Conservation (phyloP, 1,140 invertebrate genomes). For the Episyrphus balteatus region DNA sequence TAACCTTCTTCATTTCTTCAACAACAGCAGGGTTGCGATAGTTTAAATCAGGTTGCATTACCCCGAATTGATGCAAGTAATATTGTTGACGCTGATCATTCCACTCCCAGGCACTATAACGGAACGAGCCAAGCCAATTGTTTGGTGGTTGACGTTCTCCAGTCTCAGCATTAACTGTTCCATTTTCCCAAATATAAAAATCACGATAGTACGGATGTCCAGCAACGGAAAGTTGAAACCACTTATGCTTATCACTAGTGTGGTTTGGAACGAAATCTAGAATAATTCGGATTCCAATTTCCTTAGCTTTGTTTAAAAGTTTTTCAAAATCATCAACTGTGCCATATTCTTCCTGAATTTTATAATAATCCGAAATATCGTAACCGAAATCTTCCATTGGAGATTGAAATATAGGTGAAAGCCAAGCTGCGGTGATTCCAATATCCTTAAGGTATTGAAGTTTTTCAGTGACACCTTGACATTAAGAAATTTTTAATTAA, state of each 20-base stretch:
- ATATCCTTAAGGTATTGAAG: constrained; percentile 42
- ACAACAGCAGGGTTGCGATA: constrained; percentile 48
- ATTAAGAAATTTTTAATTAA: background rate
- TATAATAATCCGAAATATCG: constrained; percentile 57
- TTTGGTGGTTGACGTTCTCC: constrained; percentile 42
- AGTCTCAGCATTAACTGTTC: constrained; percentile 17
- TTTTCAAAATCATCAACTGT: constrained; percentile 58
- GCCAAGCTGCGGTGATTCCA: constrained; percentile 49
- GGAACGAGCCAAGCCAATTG: constrained; percentile 54
- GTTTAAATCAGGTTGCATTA: constrained; percentile 58
- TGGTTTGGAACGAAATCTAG: constrained; percentile 53
- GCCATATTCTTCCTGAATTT: constrained; percentile 58
- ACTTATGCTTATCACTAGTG: constrained; percentile 54
- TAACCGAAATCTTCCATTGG: constrained; percentile 57
- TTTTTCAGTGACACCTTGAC: constrained; percentile 38
- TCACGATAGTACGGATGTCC: constrained; percentile 46
- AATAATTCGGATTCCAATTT: constrained; percentile 24
- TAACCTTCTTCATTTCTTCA: constrained; percentile 51
- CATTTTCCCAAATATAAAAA: constrained; percentile 59
- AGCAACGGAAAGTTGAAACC: constrained; percentile 54
- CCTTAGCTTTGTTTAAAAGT: constrained; percentile 47
- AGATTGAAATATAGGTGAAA: constrained; percentile 59
- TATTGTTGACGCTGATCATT: constrained; percentile 46
- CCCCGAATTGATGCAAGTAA: constrained; percentile 54
- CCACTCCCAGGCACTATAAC: constrained; percentile 52